Percentiles rank a stretch among this genome's conserved stretches.
Evolutionary conservation across 2,113 vertebrate genomes (phyloP).

Genomic region (Microcebus ravelobensis): DNA sequence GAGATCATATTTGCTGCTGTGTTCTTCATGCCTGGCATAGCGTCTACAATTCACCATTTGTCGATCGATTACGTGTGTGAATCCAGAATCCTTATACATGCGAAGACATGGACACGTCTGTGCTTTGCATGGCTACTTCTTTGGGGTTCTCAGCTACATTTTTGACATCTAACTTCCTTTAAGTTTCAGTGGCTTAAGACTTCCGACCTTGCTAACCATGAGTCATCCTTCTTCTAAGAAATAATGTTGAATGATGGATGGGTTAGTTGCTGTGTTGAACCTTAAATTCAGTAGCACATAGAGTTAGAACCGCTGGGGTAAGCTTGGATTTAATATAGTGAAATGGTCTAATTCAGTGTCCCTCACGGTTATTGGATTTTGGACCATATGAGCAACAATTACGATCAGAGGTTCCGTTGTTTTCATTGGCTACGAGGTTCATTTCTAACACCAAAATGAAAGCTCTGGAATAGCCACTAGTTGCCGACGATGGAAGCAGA

Average conservation of each 20-base stretch:
- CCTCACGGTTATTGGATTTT: background rate
- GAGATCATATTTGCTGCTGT: background rate
- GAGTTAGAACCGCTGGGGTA: background rate
- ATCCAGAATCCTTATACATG: background rate
- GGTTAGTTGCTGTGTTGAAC: background rate
- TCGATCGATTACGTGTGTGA: background rate
- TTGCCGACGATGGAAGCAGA: background rate
- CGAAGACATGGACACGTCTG: background rate
- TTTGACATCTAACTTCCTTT: background rate
- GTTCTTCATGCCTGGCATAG: background rate
- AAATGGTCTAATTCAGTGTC: background rate
- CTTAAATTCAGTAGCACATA: background rate
- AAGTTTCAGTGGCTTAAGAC: background rate
- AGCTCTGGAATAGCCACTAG: background rate
- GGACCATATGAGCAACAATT: background rate
- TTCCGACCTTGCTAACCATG: background rate
- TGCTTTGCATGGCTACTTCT: background rate
- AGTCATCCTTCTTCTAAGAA: slow-evolving; percentile 45
- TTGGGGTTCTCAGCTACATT: background rate
- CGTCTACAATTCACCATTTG: background rate
- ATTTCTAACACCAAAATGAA: background rate
- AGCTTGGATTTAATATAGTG: background rate
- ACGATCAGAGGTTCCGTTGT: background rate
- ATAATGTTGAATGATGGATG: background rate
- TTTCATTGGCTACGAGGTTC: background rate